Base-by-base conservation (phyloP, 2,888 invertebrate genomes). In the Sialis fuliginosa region DNA sequence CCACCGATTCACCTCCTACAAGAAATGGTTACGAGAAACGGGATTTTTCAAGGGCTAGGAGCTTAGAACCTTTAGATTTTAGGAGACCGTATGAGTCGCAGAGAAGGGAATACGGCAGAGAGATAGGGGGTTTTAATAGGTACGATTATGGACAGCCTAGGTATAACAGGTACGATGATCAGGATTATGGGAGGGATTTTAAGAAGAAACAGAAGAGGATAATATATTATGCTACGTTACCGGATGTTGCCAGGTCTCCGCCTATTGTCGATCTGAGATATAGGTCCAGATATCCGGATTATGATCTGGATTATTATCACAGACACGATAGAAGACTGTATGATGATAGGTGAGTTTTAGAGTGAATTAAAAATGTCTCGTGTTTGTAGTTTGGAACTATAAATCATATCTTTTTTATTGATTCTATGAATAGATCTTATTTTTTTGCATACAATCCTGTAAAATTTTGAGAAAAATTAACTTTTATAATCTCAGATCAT, bases 141-240 rank as follows among this genome's bases (percentile, higher is more conserved):
- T 42, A 42, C 32, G 47, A 47, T 35, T 13, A 30, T 31, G 42
- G 31, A 37, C 8, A n/a, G 5, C 13, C n/a, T 34, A 7, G 12
- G 4, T 6, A 39, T 9, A 42, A n/a, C 30, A 33, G 45, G 12
- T 45, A 47, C 33, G 47, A 52, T 37, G 47, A 46, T 3, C 50
- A 47, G 40, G 53, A 53, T 37, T 51, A 66, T 45, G 62, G 64
- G 48, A 62, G 64, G 10, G 57, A 63, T 2, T 59, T 64, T 1
- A 58, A 64, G 54, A 70, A 71, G 48, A 72, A 71, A 56, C 73
- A 72, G 6, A 72, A 72, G 54, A 69, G 81, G 48, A 77, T 80
- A 47, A 77, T 81, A 48, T 81, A 81, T 57, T 81, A 81, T 53
- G 79, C 81, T 1, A 78, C 78, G 57, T 62, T 81, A 32, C 81